These are phyloP conservation scores for Adelges cooleyi DNA, from an alignment of 1,140 invertebrate genomes.

Conservation along the genomic window DNA sequence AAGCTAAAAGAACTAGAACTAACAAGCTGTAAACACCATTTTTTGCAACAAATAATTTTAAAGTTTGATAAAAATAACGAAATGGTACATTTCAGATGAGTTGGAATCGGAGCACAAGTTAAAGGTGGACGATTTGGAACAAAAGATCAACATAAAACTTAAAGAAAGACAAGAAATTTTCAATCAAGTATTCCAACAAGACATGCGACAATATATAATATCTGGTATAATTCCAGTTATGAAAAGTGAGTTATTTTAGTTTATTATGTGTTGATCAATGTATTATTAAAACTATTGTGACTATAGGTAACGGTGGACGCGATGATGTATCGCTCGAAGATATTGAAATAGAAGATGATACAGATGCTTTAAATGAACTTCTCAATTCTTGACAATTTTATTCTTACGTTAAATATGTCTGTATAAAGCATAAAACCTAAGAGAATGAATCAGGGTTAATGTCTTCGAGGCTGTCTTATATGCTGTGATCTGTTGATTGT, in stretches of 20 bases:
- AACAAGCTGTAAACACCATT: slow-evolving; percentile 43
- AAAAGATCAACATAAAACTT: slow-evolving; percentile 43
- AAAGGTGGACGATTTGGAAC: slow-evolving; percentile 45
- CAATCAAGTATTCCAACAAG: slow-evolving; percentile 54
- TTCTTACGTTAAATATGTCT: background rate
- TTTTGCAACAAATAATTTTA: background rate
- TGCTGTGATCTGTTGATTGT: slow-evolving; percentile 16
- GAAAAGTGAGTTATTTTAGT: background rate
- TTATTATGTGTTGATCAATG: background rate
- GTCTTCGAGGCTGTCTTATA: slow-evolving; percentile 7
- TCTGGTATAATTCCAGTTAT: slow-evolving; percentile 24
- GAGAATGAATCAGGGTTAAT: background rate
- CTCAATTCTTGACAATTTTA: slow-evolving; percentile 8
- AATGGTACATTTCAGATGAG: slow-evolving; percentile 41
- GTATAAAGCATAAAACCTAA: background rate
- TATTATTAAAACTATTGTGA: background rate
- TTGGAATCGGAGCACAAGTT: slow-evolving; percentile 47
- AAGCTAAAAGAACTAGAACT: slow-evolving; percentile 48
- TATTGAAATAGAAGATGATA: slow-evolving; percentile 43
- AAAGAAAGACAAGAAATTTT: slow-evolving; percentile 55
- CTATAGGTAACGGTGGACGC: slow-evolving; percentile 32
- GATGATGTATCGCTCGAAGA: slow-evolving; percentile 41
- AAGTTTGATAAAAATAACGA: too few relatives aligned
- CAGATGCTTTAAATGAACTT: slow-evolving; percentile 42
- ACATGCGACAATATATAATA: slow-evolving; percentile 50